phyloP scores from a whole-genome alignment of 2,888 invertebrate genomes.

The Trachelus iudaicus region DNA sequence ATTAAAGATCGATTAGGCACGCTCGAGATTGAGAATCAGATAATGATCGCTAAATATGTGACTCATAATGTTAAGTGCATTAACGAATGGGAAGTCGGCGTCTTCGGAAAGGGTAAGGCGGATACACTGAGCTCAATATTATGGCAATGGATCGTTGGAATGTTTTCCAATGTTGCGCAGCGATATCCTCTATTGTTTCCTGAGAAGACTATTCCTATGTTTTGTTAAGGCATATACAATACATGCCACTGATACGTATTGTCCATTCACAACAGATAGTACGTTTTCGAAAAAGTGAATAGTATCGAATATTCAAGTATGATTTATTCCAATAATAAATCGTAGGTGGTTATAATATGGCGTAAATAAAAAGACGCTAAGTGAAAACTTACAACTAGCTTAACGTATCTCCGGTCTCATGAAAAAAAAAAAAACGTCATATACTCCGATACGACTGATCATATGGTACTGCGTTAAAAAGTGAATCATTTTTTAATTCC shows the following conservation, averaged over 20 bases:
- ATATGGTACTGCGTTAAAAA: neutral
- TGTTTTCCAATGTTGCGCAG: conserved; percentile 15
- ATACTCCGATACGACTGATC: neutral
- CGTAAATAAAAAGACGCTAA: neutral
- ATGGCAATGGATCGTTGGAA: conserved; percentile 1
- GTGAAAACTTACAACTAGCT: neutral
- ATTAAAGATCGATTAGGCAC: conserved; percentile 6
- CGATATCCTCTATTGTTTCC: conserved; percentile 13
- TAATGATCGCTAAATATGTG: neutral
- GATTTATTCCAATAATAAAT: neutral
- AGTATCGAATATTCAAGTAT: neutral
- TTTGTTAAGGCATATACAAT: conserved; percentile 11
- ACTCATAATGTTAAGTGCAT: conserved; percentile 6
- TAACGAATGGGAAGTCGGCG: conserved; percentile 5
- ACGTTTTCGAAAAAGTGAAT: neutral
- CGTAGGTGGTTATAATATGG: neutral
- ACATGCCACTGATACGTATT: neutral
- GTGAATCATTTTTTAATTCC: neutral
- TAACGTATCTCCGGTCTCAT: neutral
- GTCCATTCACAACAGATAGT: neutral
- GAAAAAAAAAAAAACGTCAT: neutral
- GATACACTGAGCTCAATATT: conserved; percentile 20
- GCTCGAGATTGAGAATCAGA: conserved; percentile 15
- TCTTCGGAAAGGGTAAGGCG: conserved; percentile 21
- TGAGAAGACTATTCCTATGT: conserved; percentile 20